A percentile compares a stretch with the other conserved stretches of the same genome.
Conservation (phyloP, 2,888 invertebrate genomes). For the Allolobophora icterica region DNA sequence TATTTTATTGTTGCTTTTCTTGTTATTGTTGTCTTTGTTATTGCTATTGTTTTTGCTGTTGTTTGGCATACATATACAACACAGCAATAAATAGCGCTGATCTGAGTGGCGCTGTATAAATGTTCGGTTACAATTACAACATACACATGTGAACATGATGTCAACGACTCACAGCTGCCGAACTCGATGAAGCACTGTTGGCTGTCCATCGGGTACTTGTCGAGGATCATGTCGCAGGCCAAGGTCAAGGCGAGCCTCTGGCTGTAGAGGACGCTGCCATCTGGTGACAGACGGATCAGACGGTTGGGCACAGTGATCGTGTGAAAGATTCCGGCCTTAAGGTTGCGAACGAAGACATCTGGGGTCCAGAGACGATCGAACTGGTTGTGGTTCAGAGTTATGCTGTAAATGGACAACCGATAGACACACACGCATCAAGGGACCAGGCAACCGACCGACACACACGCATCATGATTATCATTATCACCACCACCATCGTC, state of each 20-base stretch:
- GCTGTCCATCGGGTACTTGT: conserved; percentile 77
- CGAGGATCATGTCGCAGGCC: conserved; percentile 82
- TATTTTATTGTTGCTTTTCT: no score
- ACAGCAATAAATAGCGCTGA: no score
- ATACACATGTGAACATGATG: no score
- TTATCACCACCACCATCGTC: background rate
- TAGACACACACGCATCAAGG: background rate
- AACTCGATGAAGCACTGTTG: conserved; percentile 79
- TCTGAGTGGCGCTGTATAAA: no score
- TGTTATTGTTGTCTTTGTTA: no score
- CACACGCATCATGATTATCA: no score
- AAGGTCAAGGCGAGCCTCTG: conserved; percentile 73
- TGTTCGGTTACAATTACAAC: no score
- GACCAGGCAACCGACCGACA: no score
- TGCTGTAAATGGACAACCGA: conserved; percentile 37
- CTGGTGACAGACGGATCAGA: conserved; percentile 88
- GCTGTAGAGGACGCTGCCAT: conserved; percentile 85
- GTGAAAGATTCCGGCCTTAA: conserved; percentile 89
- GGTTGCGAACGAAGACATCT: conserved; percentile 91
- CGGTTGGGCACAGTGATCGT: conserved; percentile 92
- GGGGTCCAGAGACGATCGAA: conserved; percentile 80
- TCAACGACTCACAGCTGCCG: conserved; percentile 77
- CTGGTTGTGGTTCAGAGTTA: conserved; percentile 49
- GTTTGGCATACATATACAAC: no score
- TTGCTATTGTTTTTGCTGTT: background rate